Percentiles rank a stretch among this genome's conserved stretches.
Evolutionary conservation across 2,888 invertebrate species (phyloP).

Genomic region (Pherbina coryleti): DNA sequence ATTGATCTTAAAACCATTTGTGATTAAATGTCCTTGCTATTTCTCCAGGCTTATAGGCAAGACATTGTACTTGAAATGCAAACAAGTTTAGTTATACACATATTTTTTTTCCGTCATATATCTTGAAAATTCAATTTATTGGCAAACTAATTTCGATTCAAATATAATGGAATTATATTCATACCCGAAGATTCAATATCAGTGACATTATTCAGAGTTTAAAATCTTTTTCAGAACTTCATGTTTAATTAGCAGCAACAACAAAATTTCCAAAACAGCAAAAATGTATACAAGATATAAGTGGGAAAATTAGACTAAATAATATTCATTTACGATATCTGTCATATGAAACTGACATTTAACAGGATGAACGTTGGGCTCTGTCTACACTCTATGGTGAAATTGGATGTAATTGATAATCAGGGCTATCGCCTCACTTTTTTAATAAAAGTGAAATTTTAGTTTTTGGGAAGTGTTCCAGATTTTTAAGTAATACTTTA

Average conservation of each 20-base stretch:
- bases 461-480: no score
- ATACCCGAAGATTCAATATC: background rate
- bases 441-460: no score
- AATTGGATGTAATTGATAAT: no score
- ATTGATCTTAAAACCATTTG: no score
- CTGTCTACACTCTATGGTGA: background rate
- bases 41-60: no score
- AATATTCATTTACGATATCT: background rate
- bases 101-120: background rate
- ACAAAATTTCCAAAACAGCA: background rate
- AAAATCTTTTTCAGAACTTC: background rate
- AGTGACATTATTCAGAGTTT: background rate
- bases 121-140: background rate
- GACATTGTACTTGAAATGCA: slow-evolving; percentile 2
- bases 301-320: slow-evolving; percentile 6
- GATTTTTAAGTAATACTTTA: no score
- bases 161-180: background rate
- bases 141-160: background rate
- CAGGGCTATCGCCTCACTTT: no score
- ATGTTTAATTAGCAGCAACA: background rate
- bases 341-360: slow-evolving; percentile 15
- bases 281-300: background rate
- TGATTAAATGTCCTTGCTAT: no score
- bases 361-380: background rate
- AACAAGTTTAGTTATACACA: slow-evolving; percentile 14